These are phyloP conservation scores for Datnioides undecimradiatus DNA, from an alignment of 2,113 vertebrate species.

Conservation along the genomic window DNA sequence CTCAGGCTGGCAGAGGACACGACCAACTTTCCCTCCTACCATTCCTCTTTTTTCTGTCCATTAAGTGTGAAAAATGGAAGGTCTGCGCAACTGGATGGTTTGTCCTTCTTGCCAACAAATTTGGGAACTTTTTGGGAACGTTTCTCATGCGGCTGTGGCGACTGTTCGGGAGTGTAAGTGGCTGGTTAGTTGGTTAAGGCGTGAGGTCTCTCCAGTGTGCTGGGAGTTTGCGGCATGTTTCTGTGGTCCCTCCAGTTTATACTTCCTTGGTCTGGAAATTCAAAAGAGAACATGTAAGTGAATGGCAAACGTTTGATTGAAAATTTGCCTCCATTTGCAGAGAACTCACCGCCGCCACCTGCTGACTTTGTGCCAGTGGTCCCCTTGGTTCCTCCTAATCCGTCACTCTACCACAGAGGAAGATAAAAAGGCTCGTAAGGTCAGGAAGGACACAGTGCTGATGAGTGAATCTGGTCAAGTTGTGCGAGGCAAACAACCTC, in stretches of 20 bases:
- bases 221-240: slow-evolving; percentile 62
- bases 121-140: background rate
- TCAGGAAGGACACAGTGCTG: background rate
- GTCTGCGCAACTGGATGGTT: background rate
- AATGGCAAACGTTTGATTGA: background rate
- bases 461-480: too few relatives aligned
- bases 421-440: background rate
- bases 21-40: slow-evolving; percentile 23
- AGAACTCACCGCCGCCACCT: slow-evolving; percentile 28
- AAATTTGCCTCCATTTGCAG: background rate
- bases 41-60: slow-evolving; percentile 33
- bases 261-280: slow-evolving; percentile 15
- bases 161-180: background rate
- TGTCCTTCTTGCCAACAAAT: background rate
- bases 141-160: background rate
- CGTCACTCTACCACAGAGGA: slow-evolving; percentile 26
- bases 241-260: slow-evolving; percentile 55
- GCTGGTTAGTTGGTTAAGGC: background rate
- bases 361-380: background rate
- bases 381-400: slow-evolving; percentile 1
- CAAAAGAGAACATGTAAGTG: slow-evolving; percentile 4
- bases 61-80: slow-evolving; percentile 34
- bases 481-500: too few relatives aligned
- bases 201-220: slow-evolving; percentile 25
- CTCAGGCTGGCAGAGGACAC: slow-evolving; percentile 14